Base-by-base conservation (phyloP, 2,113 vertebrate genomes). In the Dipodomys merriami region DNA sequence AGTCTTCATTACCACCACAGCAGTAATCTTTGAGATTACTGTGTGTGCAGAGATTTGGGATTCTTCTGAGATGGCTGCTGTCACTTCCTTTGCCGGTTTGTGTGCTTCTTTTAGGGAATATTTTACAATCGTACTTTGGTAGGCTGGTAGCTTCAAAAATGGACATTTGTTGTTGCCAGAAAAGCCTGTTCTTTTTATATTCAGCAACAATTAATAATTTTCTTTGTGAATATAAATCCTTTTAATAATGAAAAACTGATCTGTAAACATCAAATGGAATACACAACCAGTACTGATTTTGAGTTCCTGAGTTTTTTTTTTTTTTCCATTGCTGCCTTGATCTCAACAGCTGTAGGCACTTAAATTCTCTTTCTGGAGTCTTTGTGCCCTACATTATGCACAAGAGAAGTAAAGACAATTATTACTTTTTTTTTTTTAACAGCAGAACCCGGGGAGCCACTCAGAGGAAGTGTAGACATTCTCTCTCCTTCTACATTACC, bases 301-400 rank as follows among this genome's bases (percentile, higher is more conserved):
- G 91, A 93, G 35, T 74, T 93, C n/a, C 79, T 86, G n/a, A 85
- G 5, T 19, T 6, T 74, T 62, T 49, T 5, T 11, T 65, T 67
- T 23, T 53, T 73, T 11, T 10, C 57, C 9, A 84, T 80, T 35
- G 72, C 76, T 94, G 44, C 86, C 84, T 91, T 93, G 84, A 97
- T 97, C 83, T 93, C 86, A 94, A 94, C 95, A 98, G 94, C 97
- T 98, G 97, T 87, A 95, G 93, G 76, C 92, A 97, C 92, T 98
- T 97, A 49, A 96, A 95, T 84, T 94, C 80, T 95, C 95, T 94
- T 95, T 90, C 90, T 94, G 84, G 29, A 85, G 77, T 15, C 64
- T 83, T 95, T 0, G 0, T 27, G 91, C n/a, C 83, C 77, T 93
- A 78, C 60, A 73, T 96, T 91, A 88, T 69, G 35, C 80, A 92